Conservation (phyloP, 1,140 invertebrate species). For the Philaenus spumarius region DNA sequence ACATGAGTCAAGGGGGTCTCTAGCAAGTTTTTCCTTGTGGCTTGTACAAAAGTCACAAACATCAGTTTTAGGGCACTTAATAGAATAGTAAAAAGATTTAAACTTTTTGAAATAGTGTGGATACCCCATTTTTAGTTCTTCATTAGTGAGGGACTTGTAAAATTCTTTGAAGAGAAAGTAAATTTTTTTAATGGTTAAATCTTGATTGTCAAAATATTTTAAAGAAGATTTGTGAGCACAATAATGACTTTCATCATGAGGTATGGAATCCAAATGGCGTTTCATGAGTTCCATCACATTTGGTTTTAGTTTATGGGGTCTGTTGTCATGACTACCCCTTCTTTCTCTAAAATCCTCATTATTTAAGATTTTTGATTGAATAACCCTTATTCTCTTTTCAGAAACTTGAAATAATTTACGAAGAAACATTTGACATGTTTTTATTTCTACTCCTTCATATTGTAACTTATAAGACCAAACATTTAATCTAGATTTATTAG, state of each 20-base stretch:
- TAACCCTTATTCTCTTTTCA: not conserved
- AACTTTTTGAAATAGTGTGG: conserved; percentile 9
- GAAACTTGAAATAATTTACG: conserved; percentile 4
- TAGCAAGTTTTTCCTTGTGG: conserved; percentile 9
- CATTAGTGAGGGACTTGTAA: not conserved
- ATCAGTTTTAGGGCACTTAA: conserved; percentile 11
- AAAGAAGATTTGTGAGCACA: conserved; percentile 4
- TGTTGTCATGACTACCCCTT: conserved; percentile 6
- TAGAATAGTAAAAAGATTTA: not conserved
- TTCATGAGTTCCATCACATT: conserved; percentile 5
- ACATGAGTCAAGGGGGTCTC: conserved; percentile 11
- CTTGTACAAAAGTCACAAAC: conserved; percentile 16
- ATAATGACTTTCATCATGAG: conserved; percentile 11
- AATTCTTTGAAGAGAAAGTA: not conserved
- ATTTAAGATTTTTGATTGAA: conserved; percentile 11
- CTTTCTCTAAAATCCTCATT: conserved; percentile 7
- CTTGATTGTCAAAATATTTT: conserved; percentile 13
- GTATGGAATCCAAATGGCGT: not conserved
- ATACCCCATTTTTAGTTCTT: not conserved
- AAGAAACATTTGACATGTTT: conserved; percentile 6
- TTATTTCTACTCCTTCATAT: not conserved
- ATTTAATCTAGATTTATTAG: not conserved
- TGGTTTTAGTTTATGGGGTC: conserved; percentile 4
- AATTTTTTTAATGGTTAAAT: conserved; percentile 12
- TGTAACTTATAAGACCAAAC: not conserved